Conservation (phyloP, 2,888 invertebrate genomes). For the Lasioglossum villosulum region DNA sequence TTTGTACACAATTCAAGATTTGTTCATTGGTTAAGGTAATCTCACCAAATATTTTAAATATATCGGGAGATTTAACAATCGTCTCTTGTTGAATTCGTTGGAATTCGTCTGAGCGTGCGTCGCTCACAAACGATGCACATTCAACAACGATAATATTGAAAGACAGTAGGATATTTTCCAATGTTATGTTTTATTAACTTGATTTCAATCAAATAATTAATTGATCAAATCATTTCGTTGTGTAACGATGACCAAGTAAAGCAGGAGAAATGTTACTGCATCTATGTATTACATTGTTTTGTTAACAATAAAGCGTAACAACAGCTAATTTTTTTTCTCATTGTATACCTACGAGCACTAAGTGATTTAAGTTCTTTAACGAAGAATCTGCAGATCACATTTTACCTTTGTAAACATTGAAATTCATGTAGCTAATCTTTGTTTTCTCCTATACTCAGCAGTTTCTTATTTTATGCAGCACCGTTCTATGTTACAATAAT, state of each 20-base stretch:
- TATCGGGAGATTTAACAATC: background rate
- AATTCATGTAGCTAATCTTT: background rate
- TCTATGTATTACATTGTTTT: background rate
- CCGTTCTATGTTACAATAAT: background rate
- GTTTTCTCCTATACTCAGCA: background rate
- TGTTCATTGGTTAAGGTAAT: slow-evolving; percentile 78
- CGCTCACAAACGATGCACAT: background rate
- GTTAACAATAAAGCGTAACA: background rate
- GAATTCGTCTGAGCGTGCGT: slow-evolving; percentile 14
- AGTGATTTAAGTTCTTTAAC: background rate
- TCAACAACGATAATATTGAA: slow-evolving; percentile 4
- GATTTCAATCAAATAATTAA: too few species aligned
- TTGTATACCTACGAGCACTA: background rate
- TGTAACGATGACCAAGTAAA: background rate
- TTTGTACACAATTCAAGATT: slow-evolving; percentile 73
- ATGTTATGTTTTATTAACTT: background rate
- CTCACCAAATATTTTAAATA: background rate
- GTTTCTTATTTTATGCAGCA: background rate
- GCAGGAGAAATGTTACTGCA: background rate
- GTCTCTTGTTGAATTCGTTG: background rate
- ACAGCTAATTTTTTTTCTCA: background rate
- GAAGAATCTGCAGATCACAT: background rate
- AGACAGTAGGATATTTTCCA: background rate
- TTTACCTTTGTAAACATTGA: background rate
- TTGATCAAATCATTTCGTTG: background rate